These are phyloP conservation scores for Drosophila eugracilis DNA, from an alignment of 1,140 invertebrate genomes.

Conservation along the genomic window DNA sequence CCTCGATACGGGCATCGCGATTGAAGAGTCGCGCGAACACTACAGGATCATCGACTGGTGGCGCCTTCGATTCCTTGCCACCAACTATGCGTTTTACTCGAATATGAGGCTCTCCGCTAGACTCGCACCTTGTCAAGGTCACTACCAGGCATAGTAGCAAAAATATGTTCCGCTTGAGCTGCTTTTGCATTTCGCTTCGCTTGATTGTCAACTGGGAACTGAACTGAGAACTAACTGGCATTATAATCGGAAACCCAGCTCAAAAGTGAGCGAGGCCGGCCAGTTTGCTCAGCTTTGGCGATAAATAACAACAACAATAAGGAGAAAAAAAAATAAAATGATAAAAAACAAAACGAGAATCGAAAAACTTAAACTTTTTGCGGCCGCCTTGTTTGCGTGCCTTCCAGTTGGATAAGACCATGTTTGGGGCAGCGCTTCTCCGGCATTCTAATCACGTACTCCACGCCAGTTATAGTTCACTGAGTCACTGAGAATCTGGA, in stretches of 20 bases:
- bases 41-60: conserved; percentile 87
- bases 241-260: conserved; percentile 5
- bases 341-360: conserved; percentile 28
- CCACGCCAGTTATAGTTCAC: conserved; percentile 31
- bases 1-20: conserved; percentile 86
- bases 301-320: conserved; percentile 45
- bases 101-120: conserved; percentile 17
- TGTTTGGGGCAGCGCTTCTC: conserved; percentile 30
- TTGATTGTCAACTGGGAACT: conserved; percentile 69
- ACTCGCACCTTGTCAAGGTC: conserved; percentile 43
- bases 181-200: conserved; percentile 54
- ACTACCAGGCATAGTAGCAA: conserved; percentile 12
- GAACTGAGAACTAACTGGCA: conserved; percentile 22
- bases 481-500: conserved; percentile 29
- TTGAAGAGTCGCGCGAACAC: conserved; percentile 86
- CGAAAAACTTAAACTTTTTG: conserved; percentile 24
- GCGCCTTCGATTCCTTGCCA: conserved; percentile 85
- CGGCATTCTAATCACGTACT: conserved; percentile 63
- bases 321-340: conserved; percentile 18
- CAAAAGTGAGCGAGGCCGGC: conserved; percentile 49
- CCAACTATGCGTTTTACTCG: conserved; percentile 87
- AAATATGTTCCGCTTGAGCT: conserved; percentile 54
- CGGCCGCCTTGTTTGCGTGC: conserved; percentile 42
- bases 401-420: conserved; percentile 40
- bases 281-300: conserved; percentile 56